A percentile compares a stretch with the other conserved stretches of the same genome.
These are phyloP conservation scores for Chamaetylas fuelleborni DNA, from an alignment of 2,113 vertebrate genomes.

Conservation along the genomic window DNA sequence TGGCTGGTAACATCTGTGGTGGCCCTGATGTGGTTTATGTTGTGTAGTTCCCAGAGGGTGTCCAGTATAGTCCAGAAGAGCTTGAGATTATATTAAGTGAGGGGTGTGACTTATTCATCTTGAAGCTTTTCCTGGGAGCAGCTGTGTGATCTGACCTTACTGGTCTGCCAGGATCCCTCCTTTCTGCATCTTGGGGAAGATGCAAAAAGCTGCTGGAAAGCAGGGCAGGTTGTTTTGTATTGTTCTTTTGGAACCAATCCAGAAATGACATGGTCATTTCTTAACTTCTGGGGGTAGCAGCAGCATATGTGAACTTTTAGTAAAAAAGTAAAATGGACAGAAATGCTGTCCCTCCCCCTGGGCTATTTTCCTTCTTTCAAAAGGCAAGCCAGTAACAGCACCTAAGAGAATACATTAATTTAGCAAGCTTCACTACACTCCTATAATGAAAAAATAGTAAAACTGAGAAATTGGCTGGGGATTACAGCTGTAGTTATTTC, in stretches of 20 bases:
- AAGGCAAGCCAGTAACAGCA: neutral
- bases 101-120: neutral
- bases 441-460: neutral
- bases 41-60: neutral
- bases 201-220: neutral
- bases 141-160: neutral
- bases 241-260: neutral
- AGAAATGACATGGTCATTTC: neutral
- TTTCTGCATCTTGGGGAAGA: neutral
- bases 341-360: neutral
- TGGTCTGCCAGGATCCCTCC: neutral
- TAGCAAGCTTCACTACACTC: neutral
- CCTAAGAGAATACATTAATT: neutral
- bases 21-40: neutral
- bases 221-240: neutral
- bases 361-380: neutral
- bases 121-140: neutral
- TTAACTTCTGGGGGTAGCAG: neutral
- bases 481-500: neutral
- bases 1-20: neutral
- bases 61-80: neutral
- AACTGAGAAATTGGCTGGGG: neutral
- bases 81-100: neutral
- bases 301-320: neutral
- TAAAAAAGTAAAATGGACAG: neutral